A percentile compares a stretch with the other conserved stretches of the same genome.
Evolutionary conservation across 2,113 vertebrate species (phyloP).

Genomic region (Zosterops japonicus): DNA sequence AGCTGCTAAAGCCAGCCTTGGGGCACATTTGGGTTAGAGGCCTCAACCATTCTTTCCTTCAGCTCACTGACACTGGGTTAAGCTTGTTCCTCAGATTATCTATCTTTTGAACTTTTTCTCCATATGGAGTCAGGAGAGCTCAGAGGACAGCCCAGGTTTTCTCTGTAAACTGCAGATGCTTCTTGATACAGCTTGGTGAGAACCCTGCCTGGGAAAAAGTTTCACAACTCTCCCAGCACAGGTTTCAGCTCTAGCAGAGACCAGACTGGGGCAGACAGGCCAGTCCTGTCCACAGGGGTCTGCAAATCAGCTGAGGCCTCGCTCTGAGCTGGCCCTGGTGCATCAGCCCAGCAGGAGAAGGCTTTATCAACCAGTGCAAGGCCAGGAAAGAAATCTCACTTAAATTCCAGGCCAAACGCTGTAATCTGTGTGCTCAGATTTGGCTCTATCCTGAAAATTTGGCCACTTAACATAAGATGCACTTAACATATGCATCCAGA

Average conservation of each 20-base stretch:
- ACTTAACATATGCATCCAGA: background rate
- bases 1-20: background rate
- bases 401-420: background rate
- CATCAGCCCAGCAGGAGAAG: background rate
- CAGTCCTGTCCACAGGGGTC: background rate
- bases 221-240: accelerated
- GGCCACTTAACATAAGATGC: background rate
- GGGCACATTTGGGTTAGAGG: accelerated
- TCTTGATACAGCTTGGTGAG: background rate
- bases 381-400: background rate
- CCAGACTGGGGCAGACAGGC: background rate
- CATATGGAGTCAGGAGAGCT: background rate
- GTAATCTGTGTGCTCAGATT: background rate
- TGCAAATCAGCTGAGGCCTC: background rate
- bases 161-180: background rate
- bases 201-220: accelerated
- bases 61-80: accelerated
- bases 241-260: background rate
- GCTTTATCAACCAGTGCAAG: background rate
- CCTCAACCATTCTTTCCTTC: background rate
- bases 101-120: background rate
- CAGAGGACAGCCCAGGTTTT: background rate
- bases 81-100: background rate
- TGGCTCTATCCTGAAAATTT: background rate
- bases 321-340: accelerated